Base-by-base conservation (phyloP, 2,113 vertebrate genomes). In the Tretioscincus oriximinensis region DNA sequence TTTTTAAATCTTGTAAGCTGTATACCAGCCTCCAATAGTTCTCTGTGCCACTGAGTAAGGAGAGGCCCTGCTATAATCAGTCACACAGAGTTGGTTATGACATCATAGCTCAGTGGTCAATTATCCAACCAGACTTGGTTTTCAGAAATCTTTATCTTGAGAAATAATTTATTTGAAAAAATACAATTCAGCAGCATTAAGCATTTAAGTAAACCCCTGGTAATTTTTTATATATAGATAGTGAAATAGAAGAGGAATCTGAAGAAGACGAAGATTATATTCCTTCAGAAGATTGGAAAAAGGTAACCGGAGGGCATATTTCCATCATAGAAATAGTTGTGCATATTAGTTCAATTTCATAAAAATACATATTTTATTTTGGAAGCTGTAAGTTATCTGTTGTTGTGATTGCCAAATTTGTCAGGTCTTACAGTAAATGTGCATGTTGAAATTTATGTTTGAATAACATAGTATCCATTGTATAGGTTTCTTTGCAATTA, bases 181-280 rank as follows among this genome's bases (percentile, higher is more conserved):
- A 12, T 0, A 0, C 14, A 24, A 29, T 74, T 67, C 24, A 0
- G 20, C 54, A 26, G 24, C 81, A 81, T 7, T 0, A 1, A n/a
- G 0, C 11, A 1, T 12, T 24, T 66, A 3, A 70, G 24, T 77
- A 65, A 68, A 18, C n/a, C 14, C 75, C 63, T 4, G 77, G 66
- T n/a, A 0, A 66, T 89, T 78, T 88, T 78, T 4, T 58, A 92
- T 85, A 54, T 81, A 97, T 81, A 98, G 97, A 96, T 86, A 97
- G 96, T 81, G 97, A 98, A 93, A 97, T 94, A 64, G 97, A 98
- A 91, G 98, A 99, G 79, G 98, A 98, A 90, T 99, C 97, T 0
- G 98, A 99, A 92, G 98, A 99, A 92, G 98, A 99, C 91, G 98
- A 99, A 93, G 98, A 99, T 93, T 99, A 99, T 89, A 95, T 99